These are phyloP conservation scores for Lindbergichthys nudifrons DNA, from an alignment of 2,797 vertebrate genomes.

Conservation along the genomic window DNA sequence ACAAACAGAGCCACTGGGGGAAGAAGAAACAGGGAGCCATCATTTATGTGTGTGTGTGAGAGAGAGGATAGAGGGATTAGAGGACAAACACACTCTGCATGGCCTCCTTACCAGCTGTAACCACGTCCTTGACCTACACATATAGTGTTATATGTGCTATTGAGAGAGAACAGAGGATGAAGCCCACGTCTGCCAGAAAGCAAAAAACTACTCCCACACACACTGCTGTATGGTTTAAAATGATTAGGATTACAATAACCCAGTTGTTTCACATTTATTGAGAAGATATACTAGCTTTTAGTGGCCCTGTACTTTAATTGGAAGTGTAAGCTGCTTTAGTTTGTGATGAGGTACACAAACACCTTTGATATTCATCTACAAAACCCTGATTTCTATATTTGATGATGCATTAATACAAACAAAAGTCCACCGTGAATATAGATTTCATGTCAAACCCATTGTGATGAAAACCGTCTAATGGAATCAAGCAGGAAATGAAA, in stretches of 20 bases:
- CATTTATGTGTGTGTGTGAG: background rate
- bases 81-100: slow-evolving; percentile 54
- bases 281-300: background rate
- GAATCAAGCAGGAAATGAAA: background rate
- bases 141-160: slow-evolving; percentile 46
- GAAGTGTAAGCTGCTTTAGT: background rate
- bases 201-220: slow-evolving; percentile 1
- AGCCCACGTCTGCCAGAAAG: slow-evolving; percentile 20
- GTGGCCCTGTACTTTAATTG: background rate
- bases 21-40: slow-evolving; percentile 18
- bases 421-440: background rate
- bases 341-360: background rate
- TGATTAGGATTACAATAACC: slow-evolving; percentile 12
- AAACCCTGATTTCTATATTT: background rate
- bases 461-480: background rate
- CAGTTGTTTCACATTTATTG: slow-evolving; percentile 7
- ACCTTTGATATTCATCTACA: background rate
- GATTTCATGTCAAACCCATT: background rate
- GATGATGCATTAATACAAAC: background rate
- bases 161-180: slow-evolving; percentile 33
- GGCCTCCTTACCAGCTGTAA: slow-evolving; percentile 61
- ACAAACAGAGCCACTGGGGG: slow-evolving; percentile 22
- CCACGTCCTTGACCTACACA: slow-evolving; percentile 76
- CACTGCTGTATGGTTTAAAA: background rate
- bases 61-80: slow-evolving; percentile 18